Percentiles rank a stretch among this genome's conserved stretches.
Evolutionary conservation across 2,888 invertebrate species (phyloP).

Genomic region (Cheilosia urbana): DNA sequence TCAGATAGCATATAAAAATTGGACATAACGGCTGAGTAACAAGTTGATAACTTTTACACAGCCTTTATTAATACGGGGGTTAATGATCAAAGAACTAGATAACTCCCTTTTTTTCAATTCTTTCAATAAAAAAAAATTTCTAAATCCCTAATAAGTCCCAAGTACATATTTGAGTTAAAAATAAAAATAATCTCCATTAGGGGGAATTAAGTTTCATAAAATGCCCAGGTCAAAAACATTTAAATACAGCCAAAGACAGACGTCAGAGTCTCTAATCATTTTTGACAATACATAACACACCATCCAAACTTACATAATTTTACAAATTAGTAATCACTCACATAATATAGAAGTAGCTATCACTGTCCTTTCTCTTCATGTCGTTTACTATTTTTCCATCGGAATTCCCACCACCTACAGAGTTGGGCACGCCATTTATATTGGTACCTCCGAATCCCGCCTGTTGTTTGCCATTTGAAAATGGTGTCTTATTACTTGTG

Average conservation of each 20-base stretch:
- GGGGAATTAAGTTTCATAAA: not conserved
- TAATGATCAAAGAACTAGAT: not conserved
- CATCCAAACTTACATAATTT: not conserved
- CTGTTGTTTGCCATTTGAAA: conserved; percentile 77
- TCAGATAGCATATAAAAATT: too few species aligned
- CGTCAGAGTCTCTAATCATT: not conserved
- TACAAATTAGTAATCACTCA: conserved; percentile 77
- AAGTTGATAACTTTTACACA: too few species aligned
- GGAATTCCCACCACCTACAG: conserved; percentile 73
- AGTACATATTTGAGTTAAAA: not conserved
- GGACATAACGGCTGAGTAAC: too few species aligned
- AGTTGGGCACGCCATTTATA: conserved; percentile 63
- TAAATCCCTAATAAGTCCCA: too few species aligned
- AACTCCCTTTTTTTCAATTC: not conserved
- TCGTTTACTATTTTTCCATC: conserved; percentile 77
- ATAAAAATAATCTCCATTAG: not conserved
- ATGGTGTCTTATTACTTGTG: conserved; percentile 78
- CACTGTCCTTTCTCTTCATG: conserved; percentile 81
- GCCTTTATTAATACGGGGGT: too few species aligned
- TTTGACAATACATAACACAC: not conserved
- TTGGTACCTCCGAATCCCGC: conserved; percentile 54
- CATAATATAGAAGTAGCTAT: conserved; percentile 83
- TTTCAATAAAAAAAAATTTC: not conserved
- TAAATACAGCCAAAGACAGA: not conserved
- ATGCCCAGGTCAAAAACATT: not conserved